Evolutionary conservation across 2,797 vertebrate genomes (phyloP).

Genomic region (Pangasius krempfi): DNA sequence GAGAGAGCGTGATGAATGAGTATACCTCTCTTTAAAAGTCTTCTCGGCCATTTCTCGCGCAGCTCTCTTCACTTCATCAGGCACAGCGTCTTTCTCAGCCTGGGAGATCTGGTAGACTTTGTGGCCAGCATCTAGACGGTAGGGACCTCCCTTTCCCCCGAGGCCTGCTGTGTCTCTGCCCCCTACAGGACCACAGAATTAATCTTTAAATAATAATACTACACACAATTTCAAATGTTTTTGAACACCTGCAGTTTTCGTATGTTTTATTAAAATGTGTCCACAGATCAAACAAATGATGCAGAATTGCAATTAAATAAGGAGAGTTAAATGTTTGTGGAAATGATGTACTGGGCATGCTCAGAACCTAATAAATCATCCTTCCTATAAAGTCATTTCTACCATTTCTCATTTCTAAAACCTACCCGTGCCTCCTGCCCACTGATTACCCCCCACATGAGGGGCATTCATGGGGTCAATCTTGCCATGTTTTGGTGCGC

Average conservation of each 20-base stretch:
- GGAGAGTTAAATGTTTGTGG: neutral
- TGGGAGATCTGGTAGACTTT: conserved; percentile 90
- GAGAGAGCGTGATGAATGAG: conserved; percentile 14
- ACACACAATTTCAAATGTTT: neutral
- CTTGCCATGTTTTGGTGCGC: conserved; percentile 91
- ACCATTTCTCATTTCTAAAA: neutral
- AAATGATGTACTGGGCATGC: neutral
- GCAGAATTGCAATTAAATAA: neutral
- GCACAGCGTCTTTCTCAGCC: conserved; percentile 91
- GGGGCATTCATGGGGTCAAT: conserved; percentile 84
- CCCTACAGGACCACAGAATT: conserved; percentile 70
- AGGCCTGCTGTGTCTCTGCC: conserved; percentile 96
- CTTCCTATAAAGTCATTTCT: neutral
- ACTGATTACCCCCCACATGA: conserved; percentile 93
- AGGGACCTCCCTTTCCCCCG: conserved; percentile 94
- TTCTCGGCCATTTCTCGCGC: conserved; percentile 93
- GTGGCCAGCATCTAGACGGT: conserved; percentile 91
- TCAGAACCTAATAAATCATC: neutral
- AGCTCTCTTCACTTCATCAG: conserved; percentile 89
- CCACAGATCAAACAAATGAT: neutral
- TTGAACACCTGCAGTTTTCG: neutral
- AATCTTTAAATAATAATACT: neutral
- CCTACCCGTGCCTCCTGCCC: conserved; percentile 91
- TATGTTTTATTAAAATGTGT: neutral
- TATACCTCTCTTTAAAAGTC: conserved; percentile 89